phyloP scores from a whole-genome alignment of 1,140 invertebrate genomes.

The Chymomyza costata region DNA sequence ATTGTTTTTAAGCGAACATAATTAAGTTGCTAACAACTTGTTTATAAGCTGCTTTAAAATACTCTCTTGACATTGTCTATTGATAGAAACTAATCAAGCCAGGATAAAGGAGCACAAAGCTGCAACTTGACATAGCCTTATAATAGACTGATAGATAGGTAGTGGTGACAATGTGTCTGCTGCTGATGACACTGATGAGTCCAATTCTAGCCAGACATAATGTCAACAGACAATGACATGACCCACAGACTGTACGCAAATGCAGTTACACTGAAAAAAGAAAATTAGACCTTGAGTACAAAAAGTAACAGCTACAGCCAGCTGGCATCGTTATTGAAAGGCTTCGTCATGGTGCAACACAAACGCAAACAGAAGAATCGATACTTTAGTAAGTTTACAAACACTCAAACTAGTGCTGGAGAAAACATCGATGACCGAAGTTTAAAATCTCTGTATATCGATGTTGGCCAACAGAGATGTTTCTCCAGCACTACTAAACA shows the following conservation, averaged over 20 bases:
- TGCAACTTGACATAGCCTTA: constrained; percentile 1
- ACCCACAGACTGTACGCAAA: background rate
- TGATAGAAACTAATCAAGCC: constrained; percentile 33
- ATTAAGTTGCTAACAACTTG: background rate
- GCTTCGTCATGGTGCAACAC: too few species aligned
- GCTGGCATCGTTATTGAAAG: too few species aligned
- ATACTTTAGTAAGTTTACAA: too few species aligned
- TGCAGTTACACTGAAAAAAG: background rate
- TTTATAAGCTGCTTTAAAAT: background rate
- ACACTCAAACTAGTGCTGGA: too few species aligned
- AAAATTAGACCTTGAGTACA: too few species aligned
- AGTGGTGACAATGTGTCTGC: background rate
- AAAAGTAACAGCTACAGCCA: too few species aligned
- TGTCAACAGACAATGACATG: constrained; percentile 4
- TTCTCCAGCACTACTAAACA: too few species aligned
- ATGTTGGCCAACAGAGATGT: too few species aligned
- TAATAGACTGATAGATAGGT: too few species aligned
- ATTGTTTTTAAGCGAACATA: background rate
- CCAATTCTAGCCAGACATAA: constrained; percentile 1
- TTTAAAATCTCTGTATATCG: too few species aligned
- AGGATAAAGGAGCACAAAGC: constrained; percentile 21
- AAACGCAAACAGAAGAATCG: too few species aligned
- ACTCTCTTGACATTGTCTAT: background rate
- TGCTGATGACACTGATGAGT: constrained; percentile 16
- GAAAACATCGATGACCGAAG: too few species aligned